These are phyloP conservation scores for Ciconia nigra DNA, from an alignment of 2,797 vertebrate genomes.

Conservation along the genomic window DNA sequence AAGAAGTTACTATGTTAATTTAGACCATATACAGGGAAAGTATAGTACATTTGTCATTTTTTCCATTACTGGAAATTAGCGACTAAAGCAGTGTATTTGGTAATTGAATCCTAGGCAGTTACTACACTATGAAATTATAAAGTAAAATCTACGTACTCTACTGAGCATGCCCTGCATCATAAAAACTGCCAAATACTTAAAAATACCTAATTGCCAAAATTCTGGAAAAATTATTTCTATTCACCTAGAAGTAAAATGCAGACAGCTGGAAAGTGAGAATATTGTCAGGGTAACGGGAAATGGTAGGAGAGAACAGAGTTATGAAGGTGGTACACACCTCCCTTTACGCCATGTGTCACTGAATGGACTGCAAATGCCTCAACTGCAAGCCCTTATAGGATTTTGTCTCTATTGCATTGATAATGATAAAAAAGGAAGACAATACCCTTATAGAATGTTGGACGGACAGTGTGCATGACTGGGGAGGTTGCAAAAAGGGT, in stretches of 20 bases:
- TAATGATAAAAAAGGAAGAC: conserved; percentile 66
- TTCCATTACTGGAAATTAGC: conserved; percentile 18
- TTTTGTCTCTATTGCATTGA: conserved; percentile 10
- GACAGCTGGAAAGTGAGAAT: neutral
- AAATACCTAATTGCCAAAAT: neutral
- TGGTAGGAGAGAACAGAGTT: neutral
- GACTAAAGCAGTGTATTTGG: neutral
- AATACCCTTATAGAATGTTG: conserved; percentile 81
- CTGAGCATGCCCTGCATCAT: neutral
- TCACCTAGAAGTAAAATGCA: neutral
- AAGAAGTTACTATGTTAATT: neutral
- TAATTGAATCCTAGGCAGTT: conserved; percentile 1
- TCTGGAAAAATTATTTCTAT: neutral
- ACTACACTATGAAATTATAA: neutral
- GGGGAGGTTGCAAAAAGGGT: conserved; percentile 80
- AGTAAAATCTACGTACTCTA: neutral
- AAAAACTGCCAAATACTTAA: neutral
- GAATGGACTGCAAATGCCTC: neutral
- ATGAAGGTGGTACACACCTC: neutral
- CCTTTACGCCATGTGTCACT: neutral
- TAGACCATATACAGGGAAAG: neutral
- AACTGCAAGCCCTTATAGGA: neutral
- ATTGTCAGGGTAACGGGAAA: neutral
- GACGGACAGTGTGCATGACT: conserved; percentile 74
- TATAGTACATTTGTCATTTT: neutral